Evolutionary conservation across 1,140 invertebrate species (phyloP), one percentile per base, ranked within the genome.

Genomic region (Heliothis virescens): DNA sequence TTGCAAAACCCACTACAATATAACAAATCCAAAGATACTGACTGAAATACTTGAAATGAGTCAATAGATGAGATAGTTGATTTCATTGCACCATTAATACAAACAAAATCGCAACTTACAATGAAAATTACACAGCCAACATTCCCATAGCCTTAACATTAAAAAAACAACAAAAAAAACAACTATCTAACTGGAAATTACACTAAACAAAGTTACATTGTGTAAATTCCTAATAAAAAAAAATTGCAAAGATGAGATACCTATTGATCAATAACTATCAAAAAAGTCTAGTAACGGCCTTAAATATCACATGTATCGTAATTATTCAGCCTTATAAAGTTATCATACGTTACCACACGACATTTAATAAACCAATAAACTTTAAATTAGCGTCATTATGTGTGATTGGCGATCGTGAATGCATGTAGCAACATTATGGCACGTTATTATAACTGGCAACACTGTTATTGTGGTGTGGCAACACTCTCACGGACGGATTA

Each of bases 291-390:
- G 60, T 15, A n/a, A 62, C 60, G 34, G 34, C 34, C 34, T 1
- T 62, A 62, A 62, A 41, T 65, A 65, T 65, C n/a, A 48, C n/a
- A 65, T 47, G 26, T 26, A 59, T 26, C 2, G 10, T 65, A 65
- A 65, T 65, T 65, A 65, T 21, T 65, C 29, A 48, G 15, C 62
- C 62, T 65, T 65, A 69, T 69, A 29, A 69, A 69, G 65, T 69
- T 69, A 69, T 69, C 71, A 75, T 75, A 18, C 2, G 16, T 63
- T 50, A 50, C 47, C 3, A 15, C 47, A 62, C 57, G 62, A 34
- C 62, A 55, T 73, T 75, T 62, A 75, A 50, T 75, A 75, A 75
- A 62, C 72, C 57, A 75, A 75, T 75, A 60, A 50, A 50, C 29
- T 47, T 21, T 26, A 60, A 75, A 75, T 75, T 62, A 75, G 57